Evolutionary conservation across 1,140 invertebrate species (phyloP), one percentile per base, ranked within the genome.

Genomic region (Drosophila oshimai): DNA sequence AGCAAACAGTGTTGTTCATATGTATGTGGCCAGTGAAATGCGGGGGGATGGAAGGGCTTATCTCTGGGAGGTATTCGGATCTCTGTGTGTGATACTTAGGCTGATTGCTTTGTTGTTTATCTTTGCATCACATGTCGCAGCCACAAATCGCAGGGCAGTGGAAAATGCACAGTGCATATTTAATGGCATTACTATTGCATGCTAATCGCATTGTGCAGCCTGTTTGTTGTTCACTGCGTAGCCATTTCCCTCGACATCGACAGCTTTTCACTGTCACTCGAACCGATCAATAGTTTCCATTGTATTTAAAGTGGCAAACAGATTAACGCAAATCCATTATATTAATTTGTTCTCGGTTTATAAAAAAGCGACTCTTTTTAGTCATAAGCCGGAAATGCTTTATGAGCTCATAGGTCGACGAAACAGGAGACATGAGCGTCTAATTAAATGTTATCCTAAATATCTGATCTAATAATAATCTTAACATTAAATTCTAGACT

Each of bases 41-140:
- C 12, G 17, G 9, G 15, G 28, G 18, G 20, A 18, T 26, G 31
- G 47, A 20, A 57, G 58, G 44, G 34, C 39, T 53, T 51, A 67
- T 46, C 50, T 58, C 22, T 20, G 46, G 1, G 10, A 5, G 13
- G 22, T 36, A 20, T 44, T 13, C 24, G 36, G n/a, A 42, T 44
- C 44, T 69, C 55, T 39, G 34, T 12, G 34, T 12, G 24, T 28
- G 29, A 54, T 61, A 78, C 75, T 78, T 61, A 68, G 29, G 6
- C 22, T 70, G 71, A 81, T 81, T 81, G 51, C 57, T 36, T 42
- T 50, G 34, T 7, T 39, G 44, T 70, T 70, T 74, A 80, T 58
- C 57, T 60, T 45, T 26, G 24, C 62, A 67, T 67, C 62, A 67
- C 62, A 69, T 73, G 70, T 64, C 50, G 26, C 36, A 62, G 64